Base-by-base conservation (phyloP, 2,888 invertebrate genomes). In the Heliconius erato region DNA sequence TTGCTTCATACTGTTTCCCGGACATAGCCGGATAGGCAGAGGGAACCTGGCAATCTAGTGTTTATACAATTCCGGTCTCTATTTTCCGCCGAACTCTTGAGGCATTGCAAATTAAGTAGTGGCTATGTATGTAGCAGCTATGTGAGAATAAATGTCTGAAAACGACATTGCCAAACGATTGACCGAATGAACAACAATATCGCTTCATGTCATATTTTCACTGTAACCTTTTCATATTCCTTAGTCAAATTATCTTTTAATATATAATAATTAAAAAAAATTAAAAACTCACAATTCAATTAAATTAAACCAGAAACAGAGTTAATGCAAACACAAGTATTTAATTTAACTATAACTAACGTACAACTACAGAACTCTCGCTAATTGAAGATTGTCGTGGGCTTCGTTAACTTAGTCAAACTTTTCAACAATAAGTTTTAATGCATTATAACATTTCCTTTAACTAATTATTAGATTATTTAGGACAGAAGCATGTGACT, bases 351-450 rank as follows among this genome's bases (percentile, higher is more conserved):
- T 81, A 63, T 44, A 71, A 28, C 76, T 78, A 69, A 65, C 69
- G 76, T 65, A 28, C 69, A 54, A 76, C 68, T 63, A 67, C 80
- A 54, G 71, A 77, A 63, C 80, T 82, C 74, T 72, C 79, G 32
- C 78, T 79, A 80, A 59, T 82, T 82, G 40, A 72, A 82, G 82
- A 80, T 84, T 80, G 82, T 82, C 82, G 80, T 84, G 49, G 80
- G 49, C 68, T 81, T 78, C 78, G 69, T 84, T 79, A 79, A 79
- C 54, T 77, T 65, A 65, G 49, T 19, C 54, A 69, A 84, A 80
- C 74, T 79, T 81, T 59, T 77, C 69, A 79, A 84, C 77, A 84
- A 80, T 78, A 79, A 74, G 65, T 78, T 78, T 81, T 78, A 81
- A 78, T 78, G 81, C 69, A 68, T 40, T 78, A 28, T 28, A 78